Evolutionary conservation across 1,140 invertebrate genomes (phyloP).

Genomic region (Solenopsis fugax): DNA sequence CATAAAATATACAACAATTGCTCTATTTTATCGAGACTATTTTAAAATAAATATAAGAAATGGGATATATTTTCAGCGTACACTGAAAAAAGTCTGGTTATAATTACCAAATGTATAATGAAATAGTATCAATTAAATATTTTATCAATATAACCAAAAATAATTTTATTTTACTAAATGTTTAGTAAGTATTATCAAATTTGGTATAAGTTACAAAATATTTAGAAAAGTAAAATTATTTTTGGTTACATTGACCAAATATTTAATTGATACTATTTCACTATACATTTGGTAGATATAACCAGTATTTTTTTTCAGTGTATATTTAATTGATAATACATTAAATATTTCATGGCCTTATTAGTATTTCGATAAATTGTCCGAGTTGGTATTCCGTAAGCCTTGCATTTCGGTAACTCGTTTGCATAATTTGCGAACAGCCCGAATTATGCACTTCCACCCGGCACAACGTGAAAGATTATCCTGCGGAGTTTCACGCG

Average conservation of each 20-base stretch:
- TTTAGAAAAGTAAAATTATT: no score
- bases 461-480: slow-evolving; percentile 62
- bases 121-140: no score
- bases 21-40: neutral
- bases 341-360: neutral
- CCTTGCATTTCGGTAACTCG: slow-evolving; percentile 31
- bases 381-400: neutral
- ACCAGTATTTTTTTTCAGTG: neutral
- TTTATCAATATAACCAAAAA: no score
- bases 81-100: no score
- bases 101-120: no score
- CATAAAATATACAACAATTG: neutral
- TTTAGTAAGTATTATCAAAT: no score
- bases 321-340: neutral
- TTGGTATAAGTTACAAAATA: no score
- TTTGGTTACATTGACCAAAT: no score
- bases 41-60: neutral
- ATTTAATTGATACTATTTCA: no score
- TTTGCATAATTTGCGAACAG: slow-evolving; percentile 61
- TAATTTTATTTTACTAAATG: no score
- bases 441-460: slow-evolving; percentile 61
- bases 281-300: no score
- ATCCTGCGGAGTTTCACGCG: slow-evolving; percentile 66
- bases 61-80: neutral
- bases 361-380: slow-evolving; percentile 38